Percentiles rank a stretch among this genome's conserved stretches.
Evolutionary conservation across 2,797 vertebrate species (phyloP).

Genomic region (Sebastiscus albofasciatus): DNA sequence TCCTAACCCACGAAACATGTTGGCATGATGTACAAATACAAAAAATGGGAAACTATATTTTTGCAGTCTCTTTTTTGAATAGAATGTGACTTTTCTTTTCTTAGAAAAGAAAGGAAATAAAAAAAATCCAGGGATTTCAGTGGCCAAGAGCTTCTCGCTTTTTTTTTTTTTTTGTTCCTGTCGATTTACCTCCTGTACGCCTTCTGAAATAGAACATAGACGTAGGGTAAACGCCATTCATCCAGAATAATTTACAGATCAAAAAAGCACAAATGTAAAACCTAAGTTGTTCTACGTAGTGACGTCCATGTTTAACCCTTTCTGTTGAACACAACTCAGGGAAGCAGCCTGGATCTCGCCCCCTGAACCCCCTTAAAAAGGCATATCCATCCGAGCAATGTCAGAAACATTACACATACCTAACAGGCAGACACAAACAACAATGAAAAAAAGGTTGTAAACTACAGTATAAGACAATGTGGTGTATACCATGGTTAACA

Average conservation of each 20-base stretch:
- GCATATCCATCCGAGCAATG: slow-evolving; percentile 72
- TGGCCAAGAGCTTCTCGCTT: slow-evolving; percentile 47
- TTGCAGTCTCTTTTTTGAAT: slow-evolving; percentile 64
- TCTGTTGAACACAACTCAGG: slow-evolving; percentile 80
- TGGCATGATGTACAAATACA: slow-evolving; percentile 69
- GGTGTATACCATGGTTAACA: slow-evolving; percentile 78
- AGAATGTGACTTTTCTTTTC: slow-evolving; percentile 60
- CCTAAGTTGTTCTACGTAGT: slow-evolving; percentile 28
- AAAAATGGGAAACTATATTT: slow-evolving; percentile 69
- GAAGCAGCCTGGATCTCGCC: slow-evolving; percentile 88
- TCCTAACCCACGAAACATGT: slow-evolving; percentile 41
- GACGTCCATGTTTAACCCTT: slow-evolving; percentile 36
- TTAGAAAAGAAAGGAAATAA: slow-evolving; percentile 27
- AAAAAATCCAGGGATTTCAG: slow-evolving; percentile 59
- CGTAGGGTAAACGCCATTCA: slow-evolving; percentile 20
- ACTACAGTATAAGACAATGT: slow-evolving; percentile 77
- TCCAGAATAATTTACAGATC: slow-evolving; percentile 42
- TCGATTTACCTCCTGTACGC: slow-evolving; percentile 27
- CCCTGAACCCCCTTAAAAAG: slow-evolving; percentile 40
- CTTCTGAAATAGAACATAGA: slow-evolving; percentile 16
- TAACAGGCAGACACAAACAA: slow-evolving; percentile 66
- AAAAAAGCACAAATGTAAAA: slow-evolving; percentile 76
- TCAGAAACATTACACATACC: slow-evolving; percentile 62
- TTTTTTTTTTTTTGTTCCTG: slow-evolving; percentile 45
- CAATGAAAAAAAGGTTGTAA: slow-evolving; percentile 74